Evolutionary conservation across 1,140 invertebrate genomes (phyloP).

Genomic region (Aphelinus atriplicis): DNA sequence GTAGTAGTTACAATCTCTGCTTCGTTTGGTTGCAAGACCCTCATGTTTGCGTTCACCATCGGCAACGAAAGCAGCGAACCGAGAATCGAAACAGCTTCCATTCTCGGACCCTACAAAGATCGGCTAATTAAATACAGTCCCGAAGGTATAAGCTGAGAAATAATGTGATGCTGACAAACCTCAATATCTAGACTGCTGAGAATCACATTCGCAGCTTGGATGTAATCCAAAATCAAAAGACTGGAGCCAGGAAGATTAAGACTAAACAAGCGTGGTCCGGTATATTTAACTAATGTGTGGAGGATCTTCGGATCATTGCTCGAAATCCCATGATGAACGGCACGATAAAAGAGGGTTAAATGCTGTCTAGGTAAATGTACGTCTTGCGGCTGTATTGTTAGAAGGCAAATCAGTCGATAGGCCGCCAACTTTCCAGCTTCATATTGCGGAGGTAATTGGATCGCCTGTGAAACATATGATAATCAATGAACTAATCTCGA

Average conservation of each 20-base stretch:
- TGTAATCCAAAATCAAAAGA: constrained; percentile 87
- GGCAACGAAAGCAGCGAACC: constrained; percentile 87
- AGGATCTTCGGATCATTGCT: constrained; percentile 65
- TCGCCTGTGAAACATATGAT: constrained; percentile 63
- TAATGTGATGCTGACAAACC: constrained; percentile 58
- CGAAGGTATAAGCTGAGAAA: constrained; percentile 19
- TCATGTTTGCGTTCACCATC: constrained; percentile 77
- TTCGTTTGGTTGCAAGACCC: constrained; percentile 82
- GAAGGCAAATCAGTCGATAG: constrained; percentile 76
- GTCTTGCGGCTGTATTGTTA: constrained; percentile 70
- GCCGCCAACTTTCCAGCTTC: constrained; percentile 76
- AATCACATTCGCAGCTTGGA: constrained; percentile 88
- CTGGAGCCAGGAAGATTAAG: constrained; percentile 89
- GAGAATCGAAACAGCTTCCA: constrained; percentile 91
- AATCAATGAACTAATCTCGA: too few relatives aligned
- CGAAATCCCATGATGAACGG: constrained; percentile 81
- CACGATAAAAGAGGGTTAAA: constrained; percentile 87
- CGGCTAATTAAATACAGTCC: background rate
- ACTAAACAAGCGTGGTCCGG: constrained; percentile 87
- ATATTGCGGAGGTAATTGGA: constrained; percentile 70
- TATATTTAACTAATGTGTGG: constrained; percentile 74
- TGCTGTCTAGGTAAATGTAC: constrained; percentile 74
- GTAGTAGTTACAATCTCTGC: constrained; percentile 75
- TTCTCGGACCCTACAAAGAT: constrained; percentile 77
- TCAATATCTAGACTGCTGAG: constrained; percentile 82